Base-by-base conservation (phyloP, 2,888 invertebrate genomes). In the Eubasilissa splendida region DNA sequence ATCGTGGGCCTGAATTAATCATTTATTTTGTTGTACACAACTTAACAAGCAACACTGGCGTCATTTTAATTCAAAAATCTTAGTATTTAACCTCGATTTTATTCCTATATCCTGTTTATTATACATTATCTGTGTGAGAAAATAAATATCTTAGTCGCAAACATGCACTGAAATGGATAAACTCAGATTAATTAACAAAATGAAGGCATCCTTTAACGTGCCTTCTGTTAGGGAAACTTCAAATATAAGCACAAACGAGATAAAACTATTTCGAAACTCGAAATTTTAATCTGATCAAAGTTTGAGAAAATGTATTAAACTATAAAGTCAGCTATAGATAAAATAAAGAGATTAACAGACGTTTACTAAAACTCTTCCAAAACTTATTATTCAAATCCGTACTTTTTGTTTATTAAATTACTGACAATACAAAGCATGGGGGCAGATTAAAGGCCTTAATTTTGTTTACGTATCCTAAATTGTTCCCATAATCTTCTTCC, bases 401-500 rank as follows among this genome's bases (percentile, higher is more conserved):
- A 56, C 71, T 56, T 73, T 73, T 73, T 73, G 71, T 73, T 73
- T 52, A 52, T 70, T 3, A 58, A 73, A 73, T 54, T 73, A 56
- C 68, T 68, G 68, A 68, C 68, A 68, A 68, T 68, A 52, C 56
- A 54, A 31, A 75, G 75, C 50, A 75, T 75, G 60, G 50, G 60
- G 75, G 50, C 53, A 60, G 60, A 75, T 60, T 75, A 75, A 50
- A 75, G 53, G 75, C 59, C 52, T 60, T 60, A 75, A 75, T 59
- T 59, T 60, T 75, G 75, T 75, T 75, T 75, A 52, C 60, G 60
- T 14, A 53, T 71, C 31, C 56, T 54, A 71, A 60, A 75, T 59
- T 75, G 75, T 75, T 60, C 75, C 53, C 75, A 31, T 75, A 75
- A 75, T 75, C 75, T 60, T 52, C 50, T 60, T 75, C 52, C 59